Evolutionary conservation across 2,113 vertebrate genomes (phyloP).

Genomic region (Peromyscus leucopus): DNA sequence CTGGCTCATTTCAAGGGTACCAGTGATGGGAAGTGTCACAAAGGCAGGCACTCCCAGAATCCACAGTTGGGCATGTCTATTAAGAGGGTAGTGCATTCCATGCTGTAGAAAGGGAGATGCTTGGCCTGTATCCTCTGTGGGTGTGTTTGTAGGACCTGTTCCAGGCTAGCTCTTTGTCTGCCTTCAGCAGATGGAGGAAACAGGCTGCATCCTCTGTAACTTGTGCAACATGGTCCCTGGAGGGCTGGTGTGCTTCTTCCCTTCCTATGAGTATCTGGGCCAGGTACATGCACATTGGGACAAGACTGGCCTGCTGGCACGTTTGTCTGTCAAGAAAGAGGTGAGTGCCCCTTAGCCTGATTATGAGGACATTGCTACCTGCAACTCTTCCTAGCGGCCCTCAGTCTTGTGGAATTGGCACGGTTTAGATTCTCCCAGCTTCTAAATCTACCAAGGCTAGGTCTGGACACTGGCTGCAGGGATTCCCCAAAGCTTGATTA

Average conservation of each 20-base stretch:
- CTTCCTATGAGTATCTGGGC: conserved; percentile 95
- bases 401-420: too few species aligned
- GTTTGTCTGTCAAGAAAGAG: conserved; percentile 93
- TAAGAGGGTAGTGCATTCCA: background rate
- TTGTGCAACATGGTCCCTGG: conserved; percentile 94
- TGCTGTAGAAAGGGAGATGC: rapidly evolving
- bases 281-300: conserved; percentile 93
- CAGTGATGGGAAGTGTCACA: background rate
- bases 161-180: background rate
- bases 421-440: background rate
- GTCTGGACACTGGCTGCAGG: too few species aligned
- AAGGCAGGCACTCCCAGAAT: background rate
- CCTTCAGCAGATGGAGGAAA: conserved; percentile 93
- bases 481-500: background rate
- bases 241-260: conserved; percentile 97
- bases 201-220: conserved; percentile 93
- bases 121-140: background rate
- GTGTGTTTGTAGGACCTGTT: background rate
- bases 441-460: too few species aligned
- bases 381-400: background rate
- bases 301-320: conserved; percentile 88
- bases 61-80: background rate
- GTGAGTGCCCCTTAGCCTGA: conserved; percentile 76
- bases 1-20: background rate
- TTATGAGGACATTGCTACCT: background rate